Evolutionary conservation across 2,888 invertebrate genomes (phyloP).

Genomic region (Pristionchus maxplancki): DNA sequence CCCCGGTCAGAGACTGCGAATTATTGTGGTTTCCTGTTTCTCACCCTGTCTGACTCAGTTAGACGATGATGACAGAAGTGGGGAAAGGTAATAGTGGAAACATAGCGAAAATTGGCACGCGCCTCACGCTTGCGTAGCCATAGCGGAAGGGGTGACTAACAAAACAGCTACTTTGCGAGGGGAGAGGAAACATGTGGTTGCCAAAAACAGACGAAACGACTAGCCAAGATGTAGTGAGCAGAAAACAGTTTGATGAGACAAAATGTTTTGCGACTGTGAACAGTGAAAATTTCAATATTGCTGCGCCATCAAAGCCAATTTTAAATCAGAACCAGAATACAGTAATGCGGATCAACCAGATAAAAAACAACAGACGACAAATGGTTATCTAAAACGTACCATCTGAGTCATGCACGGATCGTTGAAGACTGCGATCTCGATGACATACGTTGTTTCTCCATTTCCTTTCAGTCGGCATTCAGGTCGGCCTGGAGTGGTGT

Average conservation of each 20-base stretch:
- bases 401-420: conserved; percentile 76
- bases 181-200: neutral
- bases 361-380: neutral
- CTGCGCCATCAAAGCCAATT: no score
- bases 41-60: neutral
- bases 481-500: conserved; percentile 60
- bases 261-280: no score
- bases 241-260: no score
- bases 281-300: no score
- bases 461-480: conserved; percentile 75
- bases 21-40: neutral
- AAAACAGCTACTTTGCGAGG: neutral
- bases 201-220: neutral
- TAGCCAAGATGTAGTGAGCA: no score
- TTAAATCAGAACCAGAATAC: no score
- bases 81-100: neutral
- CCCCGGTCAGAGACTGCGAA: neutral
- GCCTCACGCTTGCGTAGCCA: neutral
- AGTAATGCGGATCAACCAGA: no score
- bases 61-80: neutral
- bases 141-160: neutral
- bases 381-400: no score
- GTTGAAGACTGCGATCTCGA: conserved; percentile 75
- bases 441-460: conserved; percentile 74
- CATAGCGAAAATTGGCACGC: conserved; percentile 31